A percentile compares a stretch with the other conserved stretches of the same genome.
Conservation (phyloP, 2,113 vertebrate species). For the Chionodraco myersi region DNA sequence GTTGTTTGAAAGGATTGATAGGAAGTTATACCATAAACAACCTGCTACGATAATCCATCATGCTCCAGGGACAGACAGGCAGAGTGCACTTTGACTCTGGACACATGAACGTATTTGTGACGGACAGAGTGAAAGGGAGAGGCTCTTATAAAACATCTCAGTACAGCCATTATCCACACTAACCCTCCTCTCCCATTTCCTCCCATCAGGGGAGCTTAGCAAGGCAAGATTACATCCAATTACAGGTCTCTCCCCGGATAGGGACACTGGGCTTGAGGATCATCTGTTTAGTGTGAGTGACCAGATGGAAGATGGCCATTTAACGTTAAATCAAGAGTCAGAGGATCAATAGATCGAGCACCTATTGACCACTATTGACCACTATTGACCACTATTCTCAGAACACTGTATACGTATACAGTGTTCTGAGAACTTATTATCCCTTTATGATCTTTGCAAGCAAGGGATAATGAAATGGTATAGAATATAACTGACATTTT, state of each 20-base stretch:
- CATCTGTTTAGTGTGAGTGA: conserved; percentile 60
- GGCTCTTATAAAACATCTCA: conserved; percentile 62
- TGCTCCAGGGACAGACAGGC: conserved; percentile 39
- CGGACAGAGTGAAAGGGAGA: conserved; percentile 1
- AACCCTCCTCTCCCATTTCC: conserved; percentile 56
- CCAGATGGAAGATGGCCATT: conserved; percentile 47
- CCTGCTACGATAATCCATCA: conserved; percentile 50
- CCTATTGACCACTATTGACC: no score
- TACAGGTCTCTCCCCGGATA: conserved; percentile 61
- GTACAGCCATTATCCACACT: conserved; percentile 60
- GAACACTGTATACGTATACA: neutral
- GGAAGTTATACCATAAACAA: conserved; percentile 56
- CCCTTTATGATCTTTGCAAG: neutral
- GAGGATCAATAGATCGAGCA: conserved; percentile 33
- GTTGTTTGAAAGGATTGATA: conserved; percentile 27
- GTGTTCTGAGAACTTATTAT: neutral
- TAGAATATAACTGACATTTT: neutral
- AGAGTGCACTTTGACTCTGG: conserved; percentile 22
- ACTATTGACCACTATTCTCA: no score
- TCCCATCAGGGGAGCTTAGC: conserved; percentile 68
- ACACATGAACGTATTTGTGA: conserved; percentile 39
- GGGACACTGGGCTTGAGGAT: conserved; percentile 43
- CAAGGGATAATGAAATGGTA: no score
- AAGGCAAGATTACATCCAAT: conserved; percentile 78
- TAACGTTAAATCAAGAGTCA: conserved; percentile 49